Percentiles rank a stretch among this genome's conserved stretches.
Evolutionary conservation across 1,140 invertebrate species (phyloP).

Genomic region (Arion vulgaris): DNA sequence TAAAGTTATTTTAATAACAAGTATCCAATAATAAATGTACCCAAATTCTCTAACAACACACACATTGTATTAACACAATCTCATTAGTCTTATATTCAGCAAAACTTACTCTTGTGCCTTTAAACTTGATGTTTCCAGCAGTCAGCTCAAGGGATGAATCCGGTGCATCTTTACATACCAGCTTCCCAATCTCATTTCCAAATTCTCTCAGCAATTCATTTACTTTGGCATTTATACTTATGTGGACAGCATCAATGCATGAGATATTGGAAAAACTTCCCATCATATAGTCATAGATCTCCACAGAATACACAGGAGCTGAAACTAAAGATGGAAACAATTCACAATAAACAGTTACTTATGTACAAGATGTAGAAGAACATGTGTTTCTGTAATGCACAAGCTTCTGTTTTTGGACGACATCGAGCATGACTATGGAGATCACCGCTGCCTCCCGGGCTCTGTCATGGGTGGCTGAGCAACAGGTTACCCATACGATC

Average conservation of each 20-base stretch:
- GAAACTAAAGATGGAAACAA: conserved; percentile 30
- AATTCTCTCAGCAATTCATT: conserved; percentile 43
- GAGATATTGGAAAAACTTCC: conserved; percentile 46
- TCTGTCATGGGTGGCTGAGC: too few relatives aligned
- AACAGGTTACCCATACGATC: too few relatives aligned
- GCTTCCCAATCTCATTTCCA: conserved; percentile 7
- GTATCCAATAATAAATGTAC: too few relatives aligned
- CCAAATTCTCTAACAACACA: too few relatives aligned
- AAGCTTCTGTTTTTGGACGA: not conserved
- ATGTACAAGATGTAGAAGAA: not conserved
- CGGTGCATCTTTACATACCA: conserved; percentile 20
- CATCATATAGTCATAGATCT: conserved; percentile 38
- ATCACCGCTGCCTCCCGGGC: too few relatives aligned
- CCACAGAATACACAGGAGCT: conserved; percentile 36
- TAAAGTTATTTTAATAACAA: too few relatives aligned
- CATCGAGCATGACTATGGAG: too few relatives aligned
- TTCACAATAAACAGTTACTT: not conserved
- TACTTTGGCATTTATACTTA: conserved; percentile 43
- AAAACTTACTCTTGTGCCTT: conserved; percentile 29
- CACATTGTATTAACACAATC: too few relatives aligned
- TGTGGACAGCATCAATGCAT: conserved; percentile 46
- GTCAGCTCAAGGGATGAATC: conserved; percentile 37
- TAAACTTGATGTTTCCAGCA: conserved; percentile 47
- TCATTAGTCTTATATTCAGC: not conserved
- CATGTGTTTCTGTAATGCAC: not conserved